Evolutionary conservation across 2,888 invertebrate genomes (phyloP), one percentile per base, ranked within the genome.

Genomic region (Platerodrilus igneus): DNA sequence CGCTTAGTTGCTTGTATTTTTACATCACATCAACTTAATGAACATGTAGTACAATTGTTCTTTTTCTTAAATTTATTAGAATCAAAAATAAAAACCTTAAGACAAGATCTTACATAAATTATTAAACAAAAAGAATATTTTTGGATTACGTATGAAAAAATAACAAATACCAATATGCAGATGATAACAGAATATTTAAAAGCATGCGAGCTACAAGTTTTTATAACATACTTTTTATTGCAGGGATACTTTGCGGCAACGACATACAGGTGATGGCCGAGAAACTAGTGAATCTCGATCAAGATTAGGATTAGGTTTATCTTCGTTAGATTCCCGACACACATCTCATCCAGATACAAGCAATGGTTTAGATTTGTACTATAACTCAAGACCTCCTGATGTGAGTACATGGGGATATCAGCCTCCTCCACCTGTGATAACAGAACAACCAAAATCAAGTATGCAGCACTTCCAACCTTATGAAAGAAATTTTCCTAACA

Each of bases 371-470:
- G 88, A 89, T 64, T 71, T 89, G 45, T 89, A 88, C 65, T 88
- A 88, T 63, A 86, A 87, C 62, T 85, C 86, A 21, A 73, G 88
- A 50, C 81, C 83, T 5, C 79, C 79, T 31, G 74, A 74, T 55
- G 67, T 72, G 11, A 73, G 73, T 20, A 70, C 71, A 38, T 76
- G 76, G 77, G 75, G 76, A 70, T 86, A 86, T 63, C 83, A 86
- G 52, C 90, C 90, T 4, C 88, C 88, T 8, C 89, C 90, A 5
- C 86, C 86, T 5, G 90, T 91, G 9, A 89, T 92, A 51, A 92
- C 91, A 9, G 90, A 91, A 63, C 91, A 92, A 66, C 91, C 92
- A 0, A 88, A 90, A 63, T 79, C 85, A 10, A 70, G 74, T 46
- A 76, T 81, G 38, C 86, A 88, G 51, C 82, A 89, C 60, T 91